Base-by-base conservation (phyloP, 1,140 invertebrate genomes). In the Cotesia vestalis region DNA sequence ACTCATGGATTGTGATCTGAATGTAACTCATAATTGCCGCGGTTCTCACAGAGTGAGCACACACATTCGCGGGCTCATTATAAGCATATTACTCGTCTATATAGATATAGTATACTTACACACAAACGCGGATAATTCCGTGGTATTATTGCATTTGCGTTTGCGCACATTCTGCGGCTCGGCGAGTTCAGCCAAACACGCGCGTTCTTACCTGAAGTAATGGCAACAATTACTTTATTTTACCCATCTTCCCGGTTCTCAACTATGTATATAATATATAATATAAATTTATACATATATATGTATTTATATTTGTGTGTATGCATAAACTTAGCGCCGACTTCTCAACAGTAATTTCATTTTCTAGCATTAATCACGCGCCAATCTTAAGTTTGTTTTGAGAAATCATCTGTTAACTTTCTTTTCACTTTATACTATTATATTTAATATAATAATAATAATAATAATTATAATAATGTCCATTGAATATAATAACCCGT, bases 211-310 rank as follows among this genome's bases (percentile, higher is more conserved):
- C 73, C 27, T 75, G 70, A 75, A 73, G 75, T 86, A 85, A 85
- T 85, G 76, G 82, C 80, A 82, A 84, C 85, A 84, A 86, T 85
- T 85, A 85, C 83, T 85, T 85, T 82, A 84, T 85, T 86, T 85
- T 82, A 82, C 79, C 78, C 77, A 72, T 83, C 76, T 78, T 83
- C 77, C 79, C 79, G 66, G 66, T 64, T 72, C 69, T 71, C 82
- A 79, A 82, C 60, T 62, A 57, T 20, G 5, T 27, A 1, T 27
- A 27, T 27, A 27, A 27, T 27, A 27, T 27, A 27, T 27, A 27
- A 27, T 27, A 27, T 27, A 27, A 27, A 27, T 27, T 27, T 3
- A 57, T 20, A 46, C 40, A 46, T 11, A 46, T 46, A 46, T 46
- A 46, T 46, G 6, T 46, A 46, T 46, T 9, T 46, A 11, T 46